Conservation (phyloP, 2,888 invertebrate species). For the Elgonia sp. region DNA sequence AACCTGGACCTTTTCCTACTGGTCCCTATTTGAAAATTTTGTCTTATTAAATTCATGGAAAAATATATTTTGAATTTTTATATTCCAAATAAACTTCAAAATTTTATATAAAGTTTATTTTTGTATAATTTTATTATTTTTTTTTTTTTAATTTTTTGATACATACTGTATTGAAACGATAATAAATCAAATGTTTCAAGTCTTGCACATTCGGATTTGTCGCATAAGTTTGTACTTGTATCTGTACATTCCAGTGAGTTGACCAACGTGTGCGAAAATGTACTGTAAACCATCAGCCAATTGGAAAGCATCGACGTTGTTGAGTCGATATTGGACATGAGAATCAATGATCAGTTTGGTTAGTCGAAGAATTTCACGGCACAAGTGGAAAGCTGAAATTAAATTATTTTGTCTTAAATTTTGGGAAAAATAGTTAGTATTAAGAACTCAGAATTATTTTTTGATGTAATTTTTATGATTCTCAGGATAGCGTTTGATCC, state of each 20-base stretch:
- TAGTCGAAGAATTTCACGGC: constrained; percentile 98
- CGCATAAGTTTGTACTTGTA: constrained; percentile 99
- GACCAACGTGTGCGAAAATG: constrained; percentile 99
- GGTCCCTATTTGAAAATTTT: too few relatives aligned
- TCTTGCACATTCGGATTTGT: constrained; percentile 99
- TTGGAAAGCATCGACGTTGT: constrained; percentile 99
- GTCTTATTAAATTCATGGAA: too few relatives aligned
- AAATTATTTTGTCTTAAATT: constrained; percentile 29
- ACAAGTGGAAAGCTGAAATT: constrained; percentile 97
- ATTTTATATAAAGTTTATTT: too few relatives aligned
- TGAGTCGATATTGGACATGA: constrained; percentile 99
- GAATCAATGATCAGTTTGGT: constrained; percentile 99
- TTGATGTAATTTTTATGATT: not conserved
- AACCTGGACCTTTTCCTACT: too few relatives aligned
- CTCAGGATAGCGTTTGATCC: constrained; percentile 84
- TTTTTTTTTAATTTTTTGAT: not conserved
- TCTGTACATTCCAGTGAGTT: constrained; percentile 99
- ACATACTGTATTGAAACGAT: constrained; percentile 98
- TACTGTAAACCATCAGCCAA: constrained; percentile 99
- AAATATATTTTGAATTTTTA: too few relatives aligned
- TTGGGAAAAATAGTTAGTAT: not conserved
- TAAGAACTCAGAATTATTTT: not conserved
- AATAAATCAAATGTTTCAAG: constrained; percentile 99
- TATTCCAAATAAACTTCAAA: too few relatives aligned
- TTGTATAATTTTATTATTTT: too few relatives aligned